Evolutionary conservation across 2,888 invertebrate genomes (phyloP).

Genomic region (Teleiodes luculella): DNA sequence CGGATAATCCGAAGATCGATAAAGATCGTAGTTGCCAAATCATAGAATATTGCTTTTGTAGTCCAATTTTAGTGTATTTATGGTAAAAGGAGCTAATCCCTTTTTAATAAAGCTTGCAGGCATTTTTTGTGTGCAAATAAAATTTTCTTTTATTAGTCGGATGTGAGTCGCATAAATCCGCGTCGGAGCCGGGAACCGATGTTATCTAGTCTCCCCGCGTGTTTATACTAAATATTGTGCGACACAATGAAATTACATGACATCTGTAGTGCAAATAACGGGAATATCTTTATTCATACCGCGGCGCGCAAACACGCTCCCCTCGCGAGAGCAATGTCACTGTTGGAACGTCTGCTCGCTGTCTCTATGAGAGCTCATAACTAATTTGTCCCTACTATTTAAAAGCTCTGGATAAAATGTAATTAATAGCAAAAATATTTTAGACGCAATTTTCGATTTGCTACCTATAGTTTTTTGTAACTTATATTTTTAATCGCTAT

Average conservation of each 20-base stretch:
- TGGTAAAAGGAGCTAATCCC: conserved; percentile 58
- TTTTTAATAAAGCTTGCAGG: conserved; percentile 49
- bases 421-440: not conserved
- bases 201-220: conserved; percentile 72
- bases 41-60: conserved; percentile 16
- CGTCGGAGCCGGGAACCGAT: conserved; percentile 46
- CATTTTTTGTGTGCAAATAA: conserved; percentile 58
- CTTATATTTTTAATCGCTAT: too few relatives aligned
- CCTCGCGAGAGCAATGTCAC: conserved; percentile 64
- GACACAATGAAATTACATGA: conserved; percentile 78
- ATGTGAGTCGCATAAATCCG: conserved; percentile 44
- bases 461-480: too few relatives aligned
- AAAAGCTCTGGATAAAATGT: not conserved
- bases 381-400: not conserved
- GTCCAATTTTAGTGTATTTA: conserved; percentile 45
- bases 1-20: not conserved
- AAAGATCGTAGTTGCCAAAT: conserved; percentile 14
- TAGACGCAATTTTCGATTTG: not conserved
- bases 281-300: conserved; percentile 78
- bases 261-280: conserved; percentile 79
- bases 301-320: conserved; percentile 65
- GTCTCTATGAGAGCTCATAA: conserved; percentile 37
- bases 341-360: conserved; percentile 62
- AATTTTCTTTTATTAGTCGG: conserved; percentile 58
- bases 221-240: conserved; percentile 77